A percentile compares a stretch with the other conserved stretches of the same genome.
These are phyloP conservation scores for Athene noctua DNA, from an alignment of 2,113 vertebrate species.

Conservation along the genomic window DNA sequence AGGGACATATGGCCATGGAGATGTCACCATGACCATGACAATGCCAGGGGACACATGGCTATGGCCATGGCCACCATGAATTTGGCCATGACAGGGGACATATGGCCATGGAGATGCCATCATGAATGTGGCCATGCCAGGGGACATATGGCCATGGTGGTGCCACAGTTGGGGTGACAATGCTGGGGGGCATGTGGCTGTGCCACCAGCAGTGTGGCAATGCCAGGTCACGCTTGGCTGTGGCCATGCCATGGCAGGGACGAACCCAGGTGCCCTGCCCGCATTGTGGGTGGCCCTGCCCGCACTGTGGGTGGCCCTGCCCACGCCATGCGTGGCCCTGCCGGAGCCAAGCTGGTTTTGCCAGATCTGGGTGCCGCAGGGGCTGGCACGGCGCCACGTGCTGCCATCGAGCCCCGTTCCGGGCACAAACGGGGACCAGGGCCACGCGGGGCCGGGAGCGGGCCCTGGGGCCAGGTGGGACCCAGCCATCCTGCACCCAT, in stretches of 20 bases:
- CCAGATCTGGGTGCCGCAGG: not conserved
- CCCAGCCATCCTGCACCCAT: not conserved
- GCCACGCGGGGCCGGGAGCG: fast-evolving
- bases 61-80: not conserved
- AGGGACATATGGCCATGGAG: not conserved
- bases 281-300: not conserved
- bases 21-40: fast-evolving
- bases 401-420: not conserved
- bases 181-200: too few relatives aligned
- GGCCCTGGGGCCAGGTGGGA: not conserved
- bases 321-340: not conserved
- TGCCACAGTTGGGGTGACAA: too few relatives aligned
- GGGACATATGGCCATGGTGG: not conserved
- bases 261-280: not conserved
- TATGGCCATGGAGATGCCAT: not conserved
- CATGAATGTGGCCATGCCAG: fast-evolving
- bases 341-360: not conserved
- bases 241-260: not conserved
- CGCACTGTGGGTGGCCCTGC: not conserved
- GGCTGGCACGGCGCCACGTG: not conserved
- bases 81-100: not conserved
- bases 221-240: too few relatives aligned
- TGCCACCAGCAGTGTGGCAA: too few relatives aligned
- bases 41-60: too few relatives aligned
- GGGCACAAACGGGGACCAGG: not conserved